These are phyloP conservation scores for Brachionus manjavacas DNA, from an alignment of 1,140 invertebrate species.

Conservation along the genomic window DNA sequence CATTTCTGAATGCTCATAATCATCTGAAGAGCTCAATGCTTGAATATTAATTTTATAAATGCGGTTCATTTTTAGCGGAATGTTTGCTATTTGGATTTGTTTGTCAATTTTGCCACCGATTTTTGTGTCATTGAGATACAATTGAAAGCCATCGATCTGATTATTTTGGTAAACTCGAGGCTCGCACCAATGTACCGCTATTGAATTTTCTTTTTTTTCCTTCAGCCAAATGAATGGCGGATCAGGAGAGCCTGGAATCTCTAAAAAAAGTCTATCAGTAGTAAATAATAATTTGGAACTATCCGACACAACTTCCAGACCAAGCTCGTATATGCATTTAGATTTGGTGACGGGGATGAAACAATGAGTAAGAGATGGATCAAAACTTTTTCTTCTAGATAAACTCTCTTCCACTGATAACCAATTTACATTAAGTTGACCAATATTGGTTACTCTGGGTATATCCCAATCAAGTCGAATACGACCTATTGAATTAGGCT, in stretches of 20 bases:
- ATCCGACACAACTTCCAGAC: conserved; percentile 50
- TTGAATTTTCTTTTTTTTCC: conserved; percentile 51
- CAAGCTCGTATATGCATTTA: conserved; percentile 51
- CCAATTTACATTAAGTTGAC: conserved; percentile 55
- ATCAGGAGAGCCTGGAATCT: conserved; percentile 55
- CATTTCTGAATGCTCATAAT: conserved; percentile 51
- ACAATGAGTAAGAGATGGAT: conserved; percentile 47
- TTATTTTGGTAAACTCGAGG: conserved; percentile 52
- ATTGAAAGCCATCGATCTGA: conserved; percentile 54
- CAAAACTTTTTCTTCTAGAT: conserved; percentile 52
- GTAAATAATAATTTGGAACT: conserved; percentile 47
- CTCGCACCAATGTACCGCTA: conserved; percentile 56
- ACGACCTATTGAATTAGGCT: conserved; percentile 1
- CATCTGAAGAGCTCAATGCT: conserved; percentile 49
- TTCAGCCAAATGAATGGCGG: conserved; percentile 53
- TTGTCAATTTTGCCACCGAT: conserved; percentile 52
- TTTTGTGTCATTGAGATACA: conserved; percentile 56
- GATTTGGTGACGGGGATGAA: conserved; percentile 50
- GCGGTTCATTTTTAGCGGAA: conserved; percentile 55
- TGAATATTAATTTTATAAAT: conserved; percentile 54
- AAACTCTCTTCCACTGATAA: conserved; percentile 50
- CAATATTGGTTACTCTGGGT: conserved; percentile 48
- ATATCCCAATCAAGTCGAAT: conserved; percentile 50
- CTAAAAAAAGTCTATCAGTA: conserved; percentile 50
- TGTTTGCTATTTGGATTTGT: conserved; percentile 53